Conservation (phyloP, 2,888 invertebrate genomes). For the Orchesellides sinensis region DNA sequence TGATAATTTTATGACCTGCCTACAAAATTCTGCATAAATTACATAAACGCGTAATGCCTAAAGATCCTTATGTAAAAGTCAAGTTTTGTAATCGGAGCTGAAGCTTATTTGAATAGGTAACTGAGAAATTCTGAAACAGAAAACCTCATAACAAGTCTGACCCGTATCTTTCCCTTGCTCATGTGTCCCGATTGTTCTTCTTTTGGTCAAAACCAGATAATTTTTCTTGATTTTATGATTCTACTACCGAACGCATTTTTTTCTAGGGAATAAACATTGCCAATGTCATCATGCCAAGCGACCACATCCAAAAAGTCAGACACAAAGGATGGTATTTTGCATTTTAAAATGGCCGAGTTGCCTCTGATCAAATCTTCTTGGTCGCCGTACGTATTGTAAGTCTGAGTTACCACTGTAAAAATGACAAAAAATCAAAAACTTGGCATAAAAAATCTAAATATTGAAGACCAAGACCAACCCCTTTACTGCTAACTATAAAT, state of each 20-base stretch:
- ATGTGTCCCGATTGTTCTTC: conserved; percentile 56
- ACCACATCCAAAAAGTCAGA: conserved; percentile 94
- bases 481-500: neutral
- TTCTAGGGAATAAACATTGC: conserved; percentile 74
- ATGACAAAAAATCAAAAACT: neutral
- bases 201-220: conserved; percentile 46
- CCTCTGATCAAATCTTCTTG: conserved; percentile 78
- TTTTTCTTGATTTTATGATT: no score
- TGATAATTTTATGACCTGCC: no score
- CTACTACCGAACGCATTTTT: conserved; percentile 51
- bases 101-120: no score
- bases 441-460: neutral
- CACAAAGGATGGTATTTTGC: conserved; percentile 91
- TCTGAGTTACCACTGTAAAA: conserved; percentile 88
- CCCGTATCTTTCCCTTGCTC: conserved; percentile 6
- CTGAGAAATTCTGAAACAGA: no score
- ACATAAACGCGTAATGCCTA: no score
- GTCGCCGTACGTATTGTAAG: conserved; percentile 93
- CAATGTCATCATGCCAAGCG: conserved; percentile 83
- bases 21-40: no score
- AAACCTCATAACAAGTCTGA: conserved; percentile 3
- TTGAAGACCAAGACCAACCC: neutral
- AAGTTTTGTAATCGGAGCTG: no score
- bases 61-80: no score
- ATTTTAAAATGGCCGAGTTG: conserved; percentile 73